Evolutionary conservation across 2,888 invertebrate genomes (phyloP), one percentile per base, ranked within the genome.

Genomic region (Neria commutata): DNA sequence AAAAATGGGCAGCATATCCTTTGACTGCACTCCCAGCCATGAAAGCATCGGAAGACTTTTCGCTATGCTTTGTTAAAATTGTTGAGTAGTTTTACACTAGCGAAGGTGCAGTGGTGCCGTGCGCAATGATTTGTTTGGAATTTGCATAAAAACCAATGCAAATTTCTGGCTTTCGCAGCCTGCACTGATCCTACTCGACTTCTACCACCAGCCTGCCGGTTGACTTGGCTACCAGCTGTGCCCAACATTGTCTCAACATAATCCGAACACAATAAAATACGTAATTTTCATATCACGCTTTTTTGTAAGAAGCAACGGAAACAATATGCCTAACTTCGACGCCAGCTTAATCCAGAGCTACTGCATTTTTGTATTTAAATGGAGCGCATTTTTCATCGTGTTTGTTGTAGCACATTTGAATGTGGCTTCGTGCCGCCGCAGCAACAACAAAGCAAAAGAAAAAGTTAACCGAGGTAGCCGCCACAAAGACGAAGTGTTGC

Each of bases 241-340:
- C n/a, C 14, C 2, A 24, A 40, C 52, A 52, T 52, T 52, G 52
- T 52, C 37, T 23, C 40, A 23, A 16, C 52, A 40, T 52, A 52
- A 52, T 37, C 52, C 40, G 40, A 37, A 52, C 40, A 52, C 52
- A 52, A 52, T 52, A 52, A 52, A 40, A 52, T 52, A 40, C 40
- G 52, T 52, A 52, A 52, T 52, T 52, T 52, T 40, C 52, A 40
- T 10, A 52, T 52, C 52, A 52, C 52, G 50, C 50, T 50, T 50
- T 19, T 42, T 6, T 8, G 42, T 19, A 17, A 29, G 11, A 6
- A 42, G 42, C 42, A 17, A 37, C 37, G n/a, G 16, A 8, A 4
- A n/a, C 37, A 42, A 42, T 14, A 42, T 19, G 42, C 42, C 42
- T 17, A n/a, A n/a, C n/a, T n/a, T 19, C 21, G 42, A 6, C 21